A percentile compares a stretch with the other conserved stretches of the same genome.
Evolutionary conservation across 2,113 vertebrate species (phyloP).

Genomic region (Melanotaenia duboulayi): DNA sequence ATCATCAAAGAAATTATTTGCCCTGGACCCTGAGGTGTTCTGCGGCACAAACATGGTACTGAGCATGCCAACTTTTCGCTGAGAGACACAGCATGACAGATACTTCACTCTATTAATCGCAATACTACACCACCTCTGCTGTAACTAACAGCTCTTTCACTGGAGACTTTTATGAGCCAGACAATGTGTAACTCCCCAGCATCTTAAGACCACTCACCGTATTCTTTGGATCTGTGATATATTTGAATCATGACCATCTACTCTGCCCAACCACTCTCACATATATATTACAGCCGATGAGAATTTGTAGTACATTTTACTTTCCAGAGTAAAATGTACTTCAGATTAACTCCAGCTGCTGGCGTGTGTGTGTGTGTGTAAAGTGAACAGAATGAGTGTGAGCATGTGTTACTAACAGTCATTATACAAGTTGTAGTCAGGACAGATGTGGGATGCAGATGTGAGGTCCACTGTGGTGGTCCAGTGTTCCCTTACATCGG

Average conservation of each 20-base stretch:
- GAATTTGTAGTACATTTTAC: slow-evolving; percentile 10
- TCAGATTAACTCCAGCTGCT: slow-evolving; percentile 60
- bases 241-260: slow-evolving; percentile 30
- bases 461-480: slow-evolving; percentile 15
- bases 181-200: slow-evolving; percentile 38
- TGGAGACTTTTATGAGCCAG: slow-evolving; percentile 44
- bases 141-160: slow-evolving; percentile 52
- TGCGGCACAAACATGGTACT: slow-evolving; percentile 81
- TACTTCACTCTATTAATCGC: slow-evolving; percentile 69
- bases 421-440: slow-evolving; percentile 21
- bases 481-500: neutral
- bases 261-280: slow-evolving; percentile 31
- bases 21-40: slow-evolving; percentile 81
- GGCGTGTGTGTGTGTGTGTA: slow-evolving; percentile 32
- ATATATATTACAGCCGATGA: slow-evolving; percentile 16
- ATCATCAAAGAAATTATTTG: slow-evolving; percentile 82
- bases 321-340: slow-evolving; percentile 40
- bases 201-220: slow-evolving; percentile 40
- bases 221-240: slow-evolving; percentile 26
- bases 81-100: slow-evolving; percentile 72
- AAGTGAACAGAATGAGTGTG: slow-evolving; percentile 27
- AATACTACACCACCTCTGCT: slow-evolving; percentile 51
- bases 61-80: slow-evolving; percentile 69
- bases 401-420: slow-evolving; percentile 68
- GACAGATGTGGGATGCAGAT: slow-evolving; percentile 39